phyloP scores from a whole-genome alignment of 2,888 invertebrate species.

The Dolichomitus sp. region DNA sequence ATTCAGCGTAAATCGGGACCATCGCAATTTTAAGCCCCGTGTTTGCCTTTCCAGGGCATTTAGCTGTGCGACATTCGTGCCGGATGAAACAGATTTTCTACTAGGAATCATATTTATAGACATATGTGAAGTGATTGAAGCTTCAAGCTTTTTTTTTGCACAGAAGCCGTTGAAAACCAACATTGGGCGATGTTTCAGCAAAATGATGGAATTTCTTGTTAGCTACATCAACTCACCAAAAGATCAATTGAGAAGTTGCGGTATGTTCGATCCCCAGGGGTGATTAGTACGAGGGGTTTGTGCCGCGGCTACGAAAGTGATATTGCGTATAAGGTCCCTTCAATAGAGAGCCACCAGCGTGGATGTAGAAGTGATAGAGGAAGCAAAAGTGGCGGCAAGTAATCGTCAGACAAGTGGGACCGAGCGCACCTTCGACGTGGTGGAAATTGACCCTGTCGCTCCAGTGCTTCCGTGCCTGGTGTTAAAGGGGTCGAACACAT shows the following conservation, averaged over 20 bases:
- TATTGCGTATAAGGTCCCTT: conserved; percentile 44
- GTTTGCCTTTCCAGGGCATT: no score
- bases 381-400: conserved; percentile 46
- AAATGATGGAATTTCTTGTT: conserved; percentile 19
- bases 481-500: conserved; percentile 55
- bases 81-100: no score
- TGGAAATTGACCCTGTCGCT: conserved; percentile 64
- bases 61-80: no score
- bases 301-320: conserved; percentile 42
- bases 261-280: conserved; percentile 57
- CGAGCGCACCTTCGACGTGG: conserved; percentile 34
- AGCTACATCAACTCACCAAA: conserved; percentile 6
- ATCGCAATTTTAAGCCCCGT: no score
- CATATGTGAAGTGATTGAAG: no score
- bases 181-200: not conserved
- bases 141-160: no score
- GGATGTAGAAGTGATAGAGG: conserved; percentile 48
- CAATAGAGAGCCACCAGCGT: conserved; percentile 40
- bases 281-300: conserved; percentile 46
- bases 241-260: conserved; percentile 70
- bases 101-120: no score
- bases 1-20: no score
- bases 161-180: not conserved
- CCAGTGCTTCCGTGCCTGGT: conserved; percentile 26
- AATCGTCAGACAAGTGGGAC: conserved; percentile 59